Evolutionary conservation across 2,113 vertebrate species (phyloP), one percentile per base, ranked within the genome.

Genomic region (Lichenostomus cassidix): DNA sequence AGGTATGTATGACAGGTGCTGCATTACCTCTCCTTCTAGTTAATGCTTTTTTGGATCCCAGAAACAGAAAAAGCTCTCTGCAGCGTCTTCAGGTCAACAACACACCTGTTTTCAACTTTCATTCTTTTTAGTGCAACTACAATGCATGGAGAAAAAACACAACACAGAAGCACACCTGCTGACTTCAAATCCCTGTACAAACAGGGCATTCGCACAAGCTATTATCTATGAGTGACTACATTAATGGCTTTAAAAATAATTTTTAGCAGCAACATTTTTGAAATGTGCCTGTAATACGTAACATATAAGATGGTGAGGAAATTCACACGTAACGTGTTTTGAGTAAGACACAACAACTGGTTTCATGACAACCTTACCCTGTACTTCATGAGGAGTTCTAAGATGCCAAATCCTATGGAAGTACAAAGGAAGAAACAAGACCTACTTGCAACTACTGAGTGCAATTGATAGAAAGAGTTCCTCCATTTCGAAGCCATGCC

Each of bases 211-310:
- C 41, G 16, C 53, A 68, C 24, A 80, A 77, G 58, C 62, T 88
- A 27, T 52, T 83, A 15, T 15, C 11, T 29, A 60, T 22, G 10
- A 16, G 27, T 24, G 15, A 78, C 37, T 39, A 50, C 0, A 0
- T 37, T 37, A 88, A 19, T 15, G n/a, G 28, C 53, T 67, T 11
- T 20, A 78, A 77, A 89, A 67, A 39, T 23, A 23, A 67, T 29
- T 75, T 87, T 78, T 53, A 65, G 39, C 21, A 71, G 46, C 21
- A 65, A 3, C 29, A 46, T 17, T 79, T 89, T 86, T 75, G 37
- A 74, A 33, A 44, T 39, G 59, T 55, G 47, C 41, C 23, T 37
- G 13, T n/a, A 83, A 37, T 55, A 50, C 14, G 16, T 50, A 67
- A 52, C 23, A 67, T 31, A 46, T 5, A 83, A 31, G 11, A 65